Base-by-base conservation (phyloP, 2,113 vertebrate genomes). In the Strigops habroptila region DNA sequence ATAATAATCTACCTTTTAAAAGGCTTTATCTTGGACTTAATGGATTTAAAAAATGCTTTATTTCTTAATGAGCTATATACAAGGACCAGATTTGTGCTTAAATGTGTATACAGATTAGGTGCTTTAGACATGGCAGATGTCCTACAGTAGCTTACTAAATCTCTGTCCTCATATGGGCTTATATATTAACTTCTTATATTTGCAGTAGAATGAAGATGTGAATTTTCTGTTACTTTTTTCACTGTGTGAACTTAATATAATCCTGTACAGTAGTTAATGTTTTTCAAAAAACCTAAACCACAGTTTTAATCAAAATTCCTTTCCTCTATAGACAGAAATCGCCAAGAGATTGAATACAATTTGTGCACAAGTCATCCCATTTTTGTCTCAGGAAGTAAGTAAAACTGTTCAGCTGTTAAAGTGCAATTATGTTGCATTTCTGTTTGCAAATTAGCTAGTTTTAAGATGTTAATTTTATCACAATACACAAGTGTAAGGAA, bases 351-450 rank as follows among this genome's bases (percentile, higher is more conserved):
- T 99, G 97, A 99, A 99, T 97, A 99, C 99, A 92, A 99, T 99
- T 98, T 99, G 99, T 98, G 99, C 99, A 96, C 99, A 99, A 99
- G 99, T 99, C 98, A 99, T 99, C 98, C 99, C 99, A 88, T 99
- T 99, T 98, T 99, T 99, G 97, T 99, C 99, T 98, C 99, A 99
- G 98, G 99, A 99, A 99, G 99, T 99, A 99, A 99, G 98, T 98
- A 97, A 97, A 98, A 97, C 93, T 97, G 93, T 97, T 98, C 93
- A 97, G 92, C 96, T 98, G 96, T 97, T 98, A 95, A 98, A 98
- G 94, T 98, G 94, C 94, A 97, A 97, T 98, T 98, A 97, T 95
- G 96, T 98, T 98, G 96, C 97, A 97, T 98, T 97, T 97, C 97
- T 98, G 96, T 98, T 98, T 98, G 97, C 97, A 98, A 97, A 97